Evolutionary conservation across 2,888 invertebrate genomes (phyloP).

Genomic region (Drosophila rellima): DNA sequence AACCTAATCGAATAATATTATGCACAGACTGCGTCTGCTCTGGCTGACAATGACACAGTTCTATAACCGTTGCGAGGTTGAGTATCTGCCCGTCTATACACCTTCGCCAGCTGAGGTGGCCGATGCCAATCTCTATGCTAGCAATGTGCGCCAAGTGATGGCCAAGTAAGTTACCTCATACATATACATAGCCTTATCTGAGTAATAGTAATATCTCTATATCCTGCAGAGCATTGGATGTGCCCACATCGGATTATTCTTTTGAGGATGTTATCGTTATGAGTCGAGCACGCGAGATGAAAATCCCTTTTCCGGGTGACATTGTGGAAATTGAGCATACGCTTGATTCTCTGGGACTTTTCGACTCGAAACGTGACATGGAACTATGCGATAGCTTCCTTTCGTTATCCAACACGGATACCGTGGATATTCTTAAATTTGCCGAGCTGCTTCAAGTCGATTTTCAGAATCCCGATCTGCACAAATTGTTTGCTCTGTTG

Average conservation of each 20-base stretch:
- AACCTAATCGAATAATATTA: not conserved
- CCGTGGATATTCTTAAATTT: constrained; percentile 78
- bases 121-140: constrained; percentile 95
- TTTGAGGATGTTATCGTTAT: constrained; percentile 96
- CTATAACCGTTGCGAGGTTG: constrained; percentile 94
- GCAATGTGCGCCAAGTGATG: constrained; percentile 96
- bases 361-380: constrained; percentile 87
- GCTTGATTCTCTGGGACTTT: constrained; percentile 91
- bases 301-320: constrained; percentile 91
- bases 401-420: constrained; percentile 66
- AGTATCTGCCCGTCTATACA: constrained; percentile 96
- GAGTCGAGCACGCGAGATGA: constrained; percentile 93
- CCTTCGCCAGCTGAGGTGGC: constrained; percentile 94
- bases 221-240: constrained; percentile 90
- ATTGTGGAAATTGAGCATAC: constrained; percentile 93
- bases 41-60: constrained; percentile 96
- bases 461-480: constrained; percentile 71
- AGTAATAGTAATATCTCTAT: not conserved
- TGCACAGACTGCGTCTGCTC: constrained; percentile 90
- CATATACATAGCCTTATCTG: not conserved
- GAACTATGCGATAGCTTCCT: constrained; percentile 69
- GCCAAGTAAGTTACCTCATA: constrained; percentile 89
- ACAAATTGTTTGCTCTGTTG: constrained; percentile 79
- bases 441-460: constrained; percentile 77
- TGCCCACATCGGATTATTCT: constrained; percentile 96